These are phyloP conservation scores for Gobio occitaniae DNA, from an alignment of 2,797 vertebrate species.

Conservation along the genomic window DNA sequence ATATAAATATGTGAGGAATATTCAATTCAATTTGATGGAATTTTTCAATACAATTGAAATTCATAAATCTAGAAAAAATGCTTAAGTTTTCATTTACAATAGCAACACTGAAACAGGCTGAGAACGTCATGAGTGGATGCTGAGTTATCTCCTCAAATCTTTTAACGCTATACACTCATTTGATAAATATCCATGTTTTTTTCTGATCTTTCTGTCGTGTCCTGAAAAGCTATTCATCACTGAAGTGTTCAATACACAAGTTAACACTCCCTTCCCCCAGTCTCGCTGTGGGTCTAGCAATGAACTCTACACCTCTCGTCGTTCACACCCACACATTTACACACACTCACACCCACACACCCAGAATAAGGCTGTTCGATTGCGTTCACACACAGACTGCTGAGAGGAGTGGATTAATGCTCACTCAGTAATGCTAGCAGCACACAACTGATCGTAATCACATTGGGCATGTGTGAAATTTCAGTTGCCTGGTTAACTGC, in stretches of 20 bases:
- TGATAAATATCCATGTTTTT: background rate
- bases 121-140: background rate
- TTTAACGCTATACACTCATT: too few relatives aligned
- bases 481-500: constrained; percentile 37
- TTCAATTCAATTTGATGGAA: too few relatives aligned
- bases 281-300: background rate
- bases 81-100: background rate
- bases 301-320: constrained; percentile 21
- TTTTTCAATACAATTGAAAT: too few relatives aligned
- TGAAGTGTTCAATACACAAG: background rate
- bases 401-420: constrained; percentile 14
- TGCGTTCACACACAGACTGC: background rate
- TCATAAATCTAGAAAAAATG: too few relatives aligned
- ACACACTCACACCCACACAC: constrained; percentile 12
- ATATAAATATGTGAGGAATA: too few relatives aligned
- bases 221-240: background rate
- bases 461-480: constrained; percentile 55
- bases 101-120: background rate
- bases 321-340: constrained; percentile 21
- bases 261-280: background rate
- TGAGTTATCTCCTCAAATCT: background rate
- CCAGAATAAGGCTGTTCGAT: background rate
- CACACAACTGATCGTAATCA: constrained; percentile 50
- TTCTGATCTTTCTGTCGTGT: background rate
- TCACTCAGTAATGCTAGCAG: constrained; percentile 37